A percentile compares a stretch with the other conserved stretches of the same genome.
Conservation (phyloP, 2,797 vertebrate species). For the Spinibarbus caldwelli region DNA sequence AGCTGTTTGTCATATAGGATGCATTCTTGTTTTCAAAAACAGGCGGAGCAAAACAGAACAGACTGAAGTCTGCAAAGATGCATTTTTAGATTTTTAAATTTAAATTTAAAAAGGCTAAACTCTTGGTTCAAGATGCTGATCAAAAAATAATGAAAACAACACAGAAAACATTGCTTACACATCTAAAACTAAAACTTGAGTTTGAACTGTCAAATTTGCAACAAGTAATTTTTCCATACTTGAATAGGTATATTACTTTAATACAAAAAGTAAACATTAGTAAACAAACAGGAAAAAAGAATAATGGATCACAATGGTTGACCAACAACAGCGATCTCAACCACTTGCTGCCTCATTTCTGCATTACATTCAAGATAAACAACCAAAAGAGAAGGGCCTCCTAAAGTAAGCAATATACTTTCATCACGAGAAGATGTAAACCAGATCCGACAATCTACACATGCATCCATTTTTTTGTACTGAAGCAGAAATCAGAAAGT, state of each 20-base stretch:
- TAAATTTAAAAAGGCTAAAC: not conserved
- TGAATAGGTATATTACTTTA: not conserved
- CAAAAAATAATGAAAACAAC: not conserved
- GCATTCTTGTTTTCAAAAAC: not conserved
- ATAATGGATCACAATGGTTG: not conserved
- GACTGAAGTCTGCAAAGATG: not conserved
- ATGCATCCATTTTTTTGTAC: not conserved
- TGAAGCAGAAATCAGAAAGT: constrained; percentile 2
- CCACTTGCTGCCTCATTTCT: not conserved
- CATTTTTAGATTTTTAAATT: not conserved
- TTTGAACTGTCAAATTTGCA: too few species aligned
- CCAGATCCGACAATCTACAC: not conserved
- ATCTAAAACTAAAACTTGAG: not conserved
- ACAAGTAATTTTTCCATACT: not conserved
- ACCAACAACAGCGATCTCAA: not conserved
- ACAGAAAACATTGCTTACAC: not conserved
- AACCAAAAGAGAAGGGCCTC: not conserved
- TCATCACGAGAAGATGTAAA: not conserved
- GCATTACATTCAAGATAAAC: not conserved
- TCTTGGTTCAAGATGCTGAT: not conserved
- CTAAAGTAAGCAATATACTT: not conserved
- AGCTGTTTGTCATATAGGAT: not conserved
- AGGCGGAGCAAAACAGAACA: not conserved
- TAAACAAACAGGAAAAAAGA: not conserved
- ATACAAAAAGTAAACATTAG: not conserved